A percentile compares a stretch with the other conserved stretches of the same genome.
Evolutionary conservation across 2,888 invertebrate species (phyloP).

Genomic region (Eupithecia dodoneata): DNA sequence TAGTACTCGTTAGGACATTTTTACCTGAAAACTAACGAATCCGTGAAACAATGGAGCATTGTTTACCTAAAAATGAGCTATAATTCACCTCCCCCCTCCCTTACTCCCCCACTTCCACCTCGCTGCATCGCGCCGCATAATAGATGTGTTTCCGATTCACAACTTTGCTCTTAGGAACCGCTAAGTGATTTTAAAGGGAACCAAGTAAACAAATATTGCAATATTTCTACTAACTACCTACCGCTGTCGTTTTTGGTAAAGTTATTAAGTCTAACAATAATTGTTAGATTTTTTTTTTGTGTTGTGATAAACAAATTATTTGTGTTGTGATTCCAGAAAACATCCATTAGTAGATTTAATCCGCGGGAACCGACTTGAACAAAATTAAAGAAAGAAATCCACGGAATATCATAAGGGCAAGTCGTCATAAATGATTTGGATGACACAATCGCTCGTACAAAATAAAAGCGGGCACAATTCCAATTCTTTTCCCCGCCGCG

Average conservation of each 20-base stretch:
- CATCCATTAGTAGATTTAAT: neutral
- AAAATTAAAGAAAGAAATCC: neutral
- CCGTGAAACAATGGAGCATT: constrained; percentile 26
- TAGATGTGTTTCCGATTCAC: constrained; percentile 28
- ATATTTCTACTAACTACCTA: neutral
- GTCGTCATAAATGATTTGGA: neutral
- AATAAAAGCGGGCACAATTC: constrained; percentile 7
- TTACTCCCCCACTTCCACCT: neutral
- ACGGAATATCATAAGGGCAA: neutral
- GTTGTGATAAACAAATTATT: neutral
- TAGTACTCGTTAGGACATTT: neutral
- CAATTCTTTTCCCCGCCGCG: constrained; percentile 6
- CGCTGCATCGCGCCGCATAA: constrained; percentile 22
- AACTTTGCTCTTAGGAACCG: constrained; percentile 28
- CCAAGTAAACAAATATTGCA: neutral
- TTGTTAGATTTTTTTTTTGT: too few species aligned
- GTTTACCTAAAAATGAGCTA: constrained; percentile 31
- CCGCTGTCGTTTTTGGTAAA: neutral
- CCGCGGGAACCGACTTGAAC: neutral
- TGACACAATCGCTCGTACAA: neutral
- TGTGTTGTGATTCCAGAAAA: neutral
- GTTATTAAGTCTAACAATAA: neutral
- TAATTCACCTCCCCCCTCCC: constrained; percentile 18
- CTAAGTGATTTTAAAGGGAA: constrained; percentile 27
- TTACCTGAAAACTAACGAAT: constrained; percentile 31